These are phyloP conservation scores for Ditula angustiorana DNA, from an alignment of 2,888 invertebrate genomes.

Conservation along the genomic window DNA sequence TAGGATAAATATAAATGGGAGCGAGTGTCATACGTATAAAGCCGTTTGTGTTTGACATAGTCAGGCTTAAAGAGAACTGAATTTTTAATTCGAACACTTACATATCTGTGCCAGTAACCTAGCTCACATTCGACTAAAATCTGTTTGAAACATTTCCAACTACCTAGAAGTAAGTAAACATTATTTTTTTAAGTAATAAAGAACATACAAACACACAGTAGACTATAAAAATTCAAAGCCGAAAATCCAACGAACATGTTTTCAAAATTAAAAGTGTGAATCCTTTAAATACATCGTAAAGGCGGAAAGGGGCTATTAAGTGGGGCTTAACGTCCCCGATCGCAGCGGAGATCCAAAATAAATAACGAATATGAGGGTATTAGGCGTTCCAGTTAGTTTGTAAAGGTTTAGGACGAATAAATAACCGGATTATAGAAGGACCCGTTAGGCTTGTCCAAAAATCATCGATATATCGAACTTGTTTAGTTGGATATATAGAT, in stretches of 20 bases:
- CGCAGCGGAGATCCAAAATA: constrained; percentile 62
- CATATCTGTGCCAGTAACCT: too few species aligned
- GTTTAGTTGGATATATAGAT: too few species aligned
- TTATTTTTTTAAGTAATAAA: neutral
- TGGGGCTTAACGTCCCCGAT: constrained; percentile 57
- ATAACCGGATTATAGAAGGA: constrained; percentile 77
- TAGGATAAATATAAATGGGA: too few species aligned
- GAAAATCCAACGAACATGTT: constrained; percentile 16
- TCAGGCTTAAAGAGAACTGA: too few species aligned
- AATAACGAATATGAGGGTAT: constrained; percentile 60
- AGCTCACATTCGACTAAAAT: too few species aligned
- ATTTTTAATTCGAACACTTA: too few species aligned
- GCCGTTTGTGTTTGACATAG: too few species aligned
- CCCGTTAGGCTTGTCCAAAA: constrained; percentile 47
- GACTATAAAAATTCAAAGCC: neutral
- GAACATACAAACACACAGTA: neutral
- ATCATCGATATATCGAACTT: too few species aligned
- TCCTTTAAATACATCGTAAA: constrained; percentile 39
- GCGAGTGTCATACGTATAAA: too few species aligned
- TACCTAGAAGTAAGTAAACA: too few species aligned
- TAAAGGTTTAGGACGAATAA: constrained; percentile 67
- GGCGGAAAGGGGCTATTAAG: constrained; percentile 67
- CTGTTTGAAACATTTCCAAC: too few species aligned
- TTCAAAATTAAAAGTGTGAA: constrained; percentile 34
- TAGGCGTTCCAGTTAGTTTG: constrained; percentile 57